Conservation (phyloP, 30 jellyfish, hydroid and myxozoan species). For the Aurelia aurita region DNA sequence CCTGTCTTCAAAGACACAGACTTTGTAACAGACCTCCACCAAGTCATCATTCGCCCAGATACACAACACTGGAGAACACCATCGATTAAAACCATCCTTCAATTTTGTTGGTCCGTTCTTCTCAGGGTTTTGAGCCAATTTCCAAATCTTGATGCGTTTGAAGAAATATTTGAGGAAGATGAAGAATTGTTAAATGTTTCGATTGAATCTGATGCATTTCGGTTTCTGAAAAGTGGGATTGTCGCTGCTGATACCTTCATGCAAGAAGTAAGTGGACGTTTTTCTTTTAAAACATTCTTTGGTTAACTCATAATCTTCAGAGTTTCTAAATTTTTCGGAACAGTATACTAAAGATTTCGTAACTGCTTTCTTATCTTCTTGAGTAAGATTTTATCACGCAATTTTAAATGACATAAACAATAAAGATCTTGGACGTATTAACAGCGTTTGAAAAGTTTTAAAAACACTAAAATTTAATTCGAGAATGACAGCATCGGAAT, state of each 20-base stretch:
- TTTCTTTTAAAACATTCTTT: too few relatives aligned
- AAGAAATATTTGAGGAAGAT: slow-evolving; percentile 88
- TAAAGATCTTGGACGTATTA: too few relatives aligned
- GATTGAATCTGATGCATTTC: slow-evolving; percentile 74
- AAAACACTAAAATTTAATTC: too few relatives aligned
- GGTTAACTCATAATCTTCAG: too few relatives aligned
- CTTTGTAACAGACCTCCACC: slow-evolving; percentile 58
- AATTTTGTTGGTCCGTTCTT: slow-evolving; percentile 79
- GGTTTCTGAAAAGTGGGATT: slow-evolving; percentile 40
- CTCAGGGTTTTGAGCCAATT: slow-evolving; percentile 77
- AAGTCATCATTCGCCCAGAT: slow-evolving; percentile 68
- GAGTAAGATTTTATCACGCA: too few relatives aligned
- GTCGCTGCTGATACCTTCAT: slow-evolving; percentile 57
- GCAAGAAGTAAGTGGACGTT: slow-evolving; percentile 76
- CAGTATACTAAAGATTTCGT: too few relatives aligned
- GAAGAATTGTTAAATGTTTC: slow-evolving; percentile 70
- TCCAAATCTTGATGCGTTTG: slow-evolving; percentile 49
- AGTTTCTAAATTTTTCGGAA: too few relatives aligned
- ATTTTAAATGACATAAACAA: too few relatives aligned
- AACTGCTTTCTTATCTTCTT: too few relatives aligned
- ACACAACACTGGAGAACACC: slow-evolving; percentile 80
- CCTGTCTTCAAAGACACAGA: slow-evolving; percentile 80
- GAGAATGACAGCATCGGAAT: too few relatives aligned
- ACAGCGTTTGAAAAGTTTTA: too few relatives aligned
- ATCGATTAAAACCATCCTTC: slow-evolving; percentile 65